phyloP scores from a whole-genome alignment of 2,113 vertebrate genomes.

The Corythaixoides concolor region DNA sequence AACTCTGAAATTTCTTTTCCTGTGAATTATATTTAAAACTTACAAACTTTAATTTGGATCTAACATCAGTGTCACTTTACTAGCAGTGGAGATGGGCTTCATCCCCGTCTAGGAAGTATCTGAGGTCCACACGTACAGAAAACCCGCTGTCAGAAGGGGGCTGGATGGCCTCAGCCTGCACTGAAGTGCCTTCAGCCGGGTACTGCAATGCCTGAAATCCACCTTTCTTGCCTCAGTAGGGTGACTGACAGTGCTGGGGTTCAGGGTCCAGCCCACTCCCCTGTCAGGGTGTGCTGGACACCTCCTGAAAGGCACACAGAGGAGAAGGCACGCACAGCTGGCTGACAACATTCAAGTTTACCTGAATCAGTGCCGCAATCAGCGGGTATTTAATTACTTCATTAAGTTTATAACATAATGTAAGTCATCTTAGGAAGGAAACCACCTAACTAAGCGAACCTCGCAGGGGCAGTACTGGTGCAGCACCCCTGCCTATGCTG shows the following conservation, averaged over 20 bases:
- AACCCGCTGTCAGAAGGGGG: neutral
- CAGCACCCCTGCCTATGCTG: neutral
- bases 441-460: neutral
- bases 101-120: neutral
- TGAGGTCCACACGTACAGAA: neutral
- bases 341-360: fast-evolving
- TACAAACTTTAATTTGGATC: neutral
- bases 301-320: fast-evolving
- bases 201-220: neutral
- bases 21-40: neutral
- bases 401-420: neutral
- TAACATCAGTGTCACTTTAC: neutral
- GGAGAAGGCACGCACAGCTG: neutral
- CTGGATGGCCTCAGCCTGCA: neutral
- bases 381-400: neutral
- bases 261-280: fast-evolving
- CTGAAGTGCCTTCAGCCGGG: neutral
- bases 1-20: neutral
- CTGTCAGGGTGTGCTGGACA: neutral
- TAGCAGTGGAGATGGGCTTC: neutral
- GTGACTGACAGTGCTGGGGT: neutral
- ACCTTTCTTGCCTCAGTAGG: neutral
- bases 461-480: neutral
- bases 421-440: neutral
- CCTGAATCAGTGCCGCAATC: fast-evolving